A percentile compares a stretch with the other conserved stretches of the same genome.
phyloP scores from a whole-genome alignment of 2,888 invertebrate species.

The Anarsia innoxiella region DNA sequence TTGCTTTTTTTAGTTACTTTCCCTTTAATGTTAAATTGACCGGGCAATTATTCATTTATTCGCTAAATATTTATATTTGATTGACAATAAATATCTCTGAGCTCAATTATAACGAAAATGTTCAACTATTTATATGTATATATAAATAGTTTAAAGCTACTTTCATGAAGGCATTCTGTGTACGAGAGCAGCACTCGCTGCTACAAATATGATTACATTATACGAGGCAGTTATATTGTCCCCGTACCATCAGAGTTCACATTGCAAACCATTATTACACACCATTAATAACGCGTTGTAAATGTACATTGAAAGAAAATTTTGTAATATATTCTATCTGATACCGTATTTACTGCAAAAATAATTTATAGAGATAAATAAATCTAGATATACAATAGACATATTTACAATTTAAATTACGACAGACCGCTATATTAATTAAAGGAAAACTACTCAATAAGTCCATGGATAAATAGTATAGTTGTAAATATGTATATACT shows the following conservation, averaged over 20 bases:
- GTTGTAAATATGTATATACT: slow-evolving; percentile 69
- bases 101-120: neutral
- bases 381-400: slow-evolving; percentile 22
- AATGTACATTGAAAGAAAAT: neutral
- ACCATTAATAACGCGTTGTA: neutral
- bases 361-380: slow-evolving; percentile 9
- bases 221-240: too few relatives aligned
- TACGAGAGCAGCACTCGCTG: neutral
- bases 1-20: too few relatives aligned
- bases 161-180: slow-evolving; percentile 3
- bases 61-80: too few relatives aligned
- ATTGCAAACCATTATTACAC: neutral
- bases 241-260: too few relatives aligned
- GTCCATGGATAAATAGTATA: slow-evolving; percentile 39
- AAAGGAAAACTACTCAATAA: slow-evolving; percentile 32
- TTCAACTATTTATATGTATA: neutral
- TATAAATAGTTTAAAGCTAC: neutral
- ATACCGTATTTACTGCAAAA: slow-evolving; percentile 8
- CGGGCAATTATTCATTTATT: too few relatives aligned
- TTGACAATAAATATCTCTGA: too few relatives aligned
- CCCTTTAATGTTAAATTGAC: too few relatives aligned
- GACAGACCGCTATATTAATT: slow-evolving; percentile 20
- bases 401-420: slow-evolving; percentile 26
- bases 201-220: neutral
- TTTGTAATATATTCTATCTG: slow-evolving; percentile 4